Evolutionary conservation across 2,888 invertebrate genomes (phyloP), one percentile per base, ranked within the genome.

Genomic region (Smittia sp.): DNA sequence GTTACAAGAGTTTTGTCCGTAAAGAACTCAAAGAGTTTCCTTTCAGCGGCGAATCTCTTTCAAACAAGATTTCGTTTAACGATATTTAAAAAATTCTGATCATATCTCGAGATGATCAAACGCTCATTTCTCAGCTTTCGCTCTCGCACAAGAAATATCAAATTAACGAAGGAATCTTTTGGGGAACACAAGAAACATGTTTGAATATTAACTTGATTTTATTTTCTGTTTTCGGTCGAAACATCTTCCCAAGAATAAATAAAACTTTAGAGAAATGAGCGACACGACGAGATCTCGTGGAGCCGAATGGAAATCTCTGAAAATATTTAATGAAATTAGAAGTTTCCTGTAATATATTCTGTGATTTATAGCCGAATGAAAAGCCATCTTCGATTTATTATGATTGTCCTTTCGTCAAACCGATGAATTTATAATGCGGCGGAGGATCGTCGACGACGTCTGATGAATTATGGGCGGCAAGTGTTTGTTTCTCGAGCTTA

Each of bases 71-170:
- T 63, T 58, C 24, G 11, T 63, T 63, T 27, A 63, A 63, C 63
- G 63, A 63, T 58, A 58, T 58, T 58, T 58, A 58, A 63, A n/a
- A 63, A 27, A 63, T 69, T 54, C 54, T 72, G 72, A 72, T 72
- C 72, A 62, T 72, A 72, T 72, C 63, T 63, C 62, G 11, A 54
- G 58, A 27, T 62, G 38, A 72, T 72, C 72, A 72, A 72, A 72
- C 72, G 62, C 58, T 72, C 72, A 72, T 72, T 72, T 72, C 62
- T 72, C 62, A 72, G 62, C 58, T 72, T 62, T 72, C 25, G 25
- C 62, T 22, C 38, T 69, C 20, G 15, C 27, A 63, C 63, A 27
- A 27, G 27, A 63, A 58, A 58, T 58, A 58, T 58, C 58, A 58
- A 58, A 58, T 58, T 58, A 58, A 58, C n/a, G 58, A 58, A 46